Percentiles rank a stretch among this genome's conserved stretches.
Evolutionary conservation across 2,888 invertebrate species (phyloP).

Genomic region (Ennomos quercinarius): DNA sequence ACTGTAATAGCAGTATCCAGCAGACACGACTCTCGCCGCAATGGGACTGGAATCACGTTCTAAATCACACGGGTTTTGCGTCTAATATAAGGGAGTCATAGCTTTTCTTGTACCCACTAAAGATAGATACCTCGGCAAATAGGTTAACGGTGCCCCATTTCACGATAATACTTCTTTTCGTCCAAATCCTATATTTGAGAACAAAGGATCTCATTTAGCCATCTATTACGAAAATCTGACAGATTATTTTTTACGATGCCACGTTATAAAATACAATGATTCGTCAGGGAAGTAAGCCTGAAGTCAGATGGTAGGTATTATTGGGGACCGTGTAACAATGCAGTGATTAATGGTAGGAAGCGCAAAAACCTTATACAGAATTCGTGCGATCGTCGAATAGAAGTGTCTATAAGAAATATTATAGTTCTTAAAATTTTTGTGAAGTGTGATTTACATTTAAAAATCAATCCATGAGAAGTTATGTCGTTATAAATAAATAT

Average conservation of each 20-base stretch:
- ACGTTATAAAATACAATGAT: conserved; percentile 47
- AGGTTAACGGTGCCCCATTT: conserved; percentile 24
- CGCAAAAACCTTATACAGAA: conserved; percentile 40
- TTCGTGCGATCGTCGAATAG: conserved; percentile 25
- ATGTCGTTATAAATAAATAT: no score
- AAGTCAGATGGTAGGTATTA: conserved; percentile 38
- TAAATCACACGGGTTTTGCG: conserved; percentile 14
- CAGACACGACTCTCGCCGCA: no score
- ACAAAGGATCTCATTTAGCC: conserved; percentile 44
- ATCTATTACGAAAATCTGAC: conserved; percentile 42
- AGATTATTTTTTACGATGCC: conserved; percentile 47
- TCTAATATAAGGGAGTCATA: conserved; percentile 2
- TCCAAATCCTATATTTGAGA: conserved; percentile 41
- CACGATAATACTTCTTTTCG: conserved; percentile 23
- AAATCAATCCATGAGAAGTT: no score
- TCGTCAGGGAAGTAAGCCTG: conserved; percentile 43
- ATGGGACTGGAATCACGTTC: neutral
- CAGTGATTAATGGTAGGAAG: conserved; percentile 53
- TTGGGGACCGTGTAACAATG: conserved; percentile 55
- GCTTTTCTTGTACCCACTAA: conserved; percentile 10
- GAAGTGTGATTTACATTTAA: no score
- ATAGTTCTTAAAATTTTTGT: no score
- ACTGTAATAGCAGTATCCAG: no score
- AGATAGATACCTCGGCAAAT: conserved; percentile 13
- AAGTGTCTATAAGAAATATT: no score